Base-by-base conservation (phyloP, 2,113 vertebrate species). In the Lethenteron camtschaticum region DNA sequence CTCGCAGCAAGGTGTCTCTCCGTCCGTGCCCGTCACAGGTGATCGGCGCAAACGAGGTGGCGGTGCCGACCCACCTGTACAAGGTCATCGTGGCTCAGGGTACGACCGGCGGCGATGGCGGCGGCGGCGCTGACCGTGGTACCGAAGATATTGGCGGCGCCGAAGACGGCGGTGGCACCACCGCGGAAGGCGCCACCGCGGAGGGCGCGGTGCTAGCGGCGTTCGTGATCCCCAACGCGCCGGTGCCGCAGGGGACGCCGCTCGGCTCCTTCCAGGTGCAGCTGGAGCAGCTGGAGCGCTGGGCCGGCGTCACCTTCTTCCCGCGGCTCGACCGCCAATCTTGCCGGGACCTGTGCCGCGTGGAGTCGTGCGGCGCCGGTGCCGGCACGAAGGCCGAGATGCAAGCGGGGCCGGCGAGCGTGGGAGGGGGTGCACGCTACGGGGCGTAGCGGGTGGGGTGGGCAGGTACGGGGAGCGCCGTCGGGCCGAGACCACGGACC, bases 41-140 rank as follows among this genome's bases (percentile, higher is more conserved):
- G 1, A 88, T 89, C 0, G 87, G 87, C 0, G 78, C 82, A 74
- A 82, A 83, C 58, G 78, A 85, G 0, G 83, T 89, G 2, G 82
- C 84, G 0, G 85, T 88, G 2, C 85, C 86, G 8, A 85, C 87
- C 2, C 87, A 88, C 73, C 83, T 89, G 1, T 87, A 83, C 75
- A 89, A 89, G 76, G 83, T 86, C 71, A 78, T 89, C 74, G 80
- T 89, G 0, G 85, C 80, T 41, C 79, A 77, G 11, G 76, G 78
- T 69, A 82, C 77, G 69, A 73, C 71, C 1, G 24, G 24, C 24
- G 24, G 24, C 24, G 24, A 41, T 6, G n/a, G n/a, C n/a, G 24
- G 24, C 24, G 24, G 24, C 24, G 24, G 24, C 24, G 24, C 24
- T 41, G 24, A 41, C 24, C 3, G 24, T 41, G 24, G 24, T 41